These are phyloP conservation scores for Blomia tropicalis DNA, from an alignment of 2,888 invertebrate species.

Conservation along the genomic window DNA sequence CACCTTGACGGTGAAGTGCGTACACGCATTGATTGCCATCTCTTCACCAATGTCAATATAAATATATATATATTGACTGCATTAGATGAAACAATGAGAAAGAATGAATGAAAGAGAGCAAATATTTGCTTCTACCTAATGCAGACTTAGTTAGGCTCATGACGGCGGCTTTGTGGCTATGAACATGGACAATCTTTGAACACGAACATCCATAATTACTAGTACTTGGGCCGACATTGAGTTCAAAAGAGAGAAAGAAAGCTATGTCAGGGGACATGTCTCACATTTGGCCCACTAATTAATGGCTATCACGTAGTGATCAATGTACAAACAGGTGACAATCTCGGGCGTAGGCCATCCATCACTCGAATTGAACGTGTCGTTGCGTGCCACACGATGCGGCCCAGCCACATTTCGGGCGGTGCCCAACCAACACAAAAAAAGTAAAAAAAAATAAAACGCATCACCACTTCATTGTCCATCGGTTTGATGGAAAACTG, in stretches of 20 bases:
- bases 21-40: no score
- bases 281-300: not conserved
- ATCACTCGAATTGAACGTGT: conserved; percentile 7
- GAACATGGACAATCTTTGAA: not conserved
- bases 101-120: conserved; percentile 1
- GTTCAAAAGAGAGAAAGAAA: not conserved
- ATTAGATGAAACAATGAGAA: not conserved
- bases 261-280: not conserved
- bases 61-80: not conserved
- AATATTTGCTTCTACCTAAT: conserved; percentile 8
- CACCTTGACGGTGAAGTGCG: no score
- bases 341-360: not conserved
- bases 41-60: no score
- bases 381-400: not conserved
- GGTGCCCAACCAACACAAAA: not conserved
- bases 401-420: not conserved
- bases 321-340: conserved; percentile 1
- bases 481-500: no score
- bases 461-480: no score
- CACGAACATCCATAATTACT: conserved; percentile 3
- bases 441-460: not conserved
- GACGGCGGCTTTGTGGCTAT: not conserved
- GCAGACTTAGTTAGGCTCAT: not conserved
- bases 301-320: not conserved
- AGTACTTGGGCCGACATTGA: not conserved